Base-by-base conservation (phyloP, 2,113 vertebrate species). In the Zootoca vivipara region DNA sequence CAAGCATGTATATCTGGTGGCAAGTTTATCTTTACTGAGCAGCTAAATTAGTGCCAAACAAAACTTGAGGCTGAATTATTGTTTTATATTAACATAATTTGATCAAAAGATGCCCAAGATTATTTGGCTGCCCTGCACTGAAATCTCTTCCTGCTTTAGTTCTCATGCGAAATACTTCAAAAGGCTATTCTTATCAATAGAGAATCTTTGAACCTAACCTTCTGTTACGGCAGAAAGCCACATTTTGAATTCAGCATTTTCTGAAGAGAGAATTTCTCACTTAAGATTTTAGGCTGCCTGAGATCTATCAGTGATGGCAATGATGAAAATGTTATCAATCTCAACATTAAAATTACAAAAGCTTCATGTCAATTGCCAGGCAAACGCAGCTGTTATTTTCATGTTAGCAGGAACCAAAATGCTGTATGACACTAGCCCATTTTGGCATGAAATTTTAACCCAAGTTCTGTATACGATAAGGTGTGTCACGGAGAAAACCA, bases 11-110 rank as follows among this genome's bases (percentile, higher is more conserved):
- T 87, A 86, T 90, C 90, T 93, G 16, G n/a, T 83, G 87, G 90
- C 86, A 82, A 89, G 92, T 89, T 95, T 94, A 90, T 85, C 91
- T 88, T 91, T 90, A 88, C 91, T 87, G 81, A 94, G 94, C 80
- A 62, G 58, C 58, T 56, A 2, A 91, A 87, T 80, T 93, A 90
- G 90, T 94, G 93, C 91, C 91, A 91, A 89, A 46, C 46, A 46
- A 46, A 46, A 92, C 42, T 87, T 83, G 87, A 94, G 90, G 90
- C 65, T 78, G 91, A 89, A 91, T 91, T 81, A 87, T 30, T 82
- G 78, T 89, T 95, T 87, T 92, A 65, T 70, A 75, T 87, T 93
- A 95, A 95, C 83, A 62, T 91, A 94, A 95, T 93, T 74, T 87
- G 89, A 96, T 92, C 58, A 62, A 93, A 96, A 94, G 87, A 87